Base-by-base conservation (phyloP, 2,113 vertebrate genomes). In the Microtus oregoni region DNA sequence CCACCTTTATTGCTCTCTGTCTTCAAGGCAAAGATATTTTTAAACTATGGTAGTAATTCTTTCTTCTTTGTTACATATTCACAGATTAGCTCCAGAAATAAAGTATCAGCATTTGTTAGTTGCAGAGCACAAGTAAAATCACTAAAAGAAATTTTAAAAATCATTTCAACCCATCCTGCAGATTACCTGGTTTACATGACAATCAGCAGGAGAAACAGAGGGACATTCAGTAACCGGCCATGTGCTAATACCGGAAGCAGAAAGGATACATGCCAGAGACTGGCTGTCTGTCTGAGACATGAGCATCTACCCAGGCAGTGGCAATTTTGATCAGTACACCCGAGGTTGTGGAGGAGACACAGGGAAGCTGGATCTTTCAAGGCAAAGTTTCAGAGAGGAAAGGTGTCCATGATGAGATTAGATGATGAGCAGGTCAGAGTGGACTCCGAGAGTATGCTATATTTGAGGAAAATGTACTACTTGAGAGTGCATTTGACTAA, bases 111-210 rank as follows among this genome's bases (percentile, higher is more conserved):
- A 70, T 70, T 44, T 79, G n/a, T 77, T 52, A 85, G n/a, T 17
- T 77, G 11, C 11, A 72, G 87, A 65, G 79, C 76, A 52, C n/a
- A 91, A 87, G 65, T 58, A 75, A 86, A 47, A 70, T 86, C 58
- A 91, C 78, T 52, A 65, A 35, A 52, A 92, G 26, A 13, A 87
- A 28, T 44, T 93, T 94, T 68, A 82, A 86, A 86, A 91, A 19
- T 50, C 3, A n/a, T 24, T 68, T 28, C 50, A 82, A 89, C 58
- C 52, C 17, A 38, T 77, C 78, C 55, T 47, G 38, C 24, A 11
- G n/a, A 12, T 55, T 28, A 38, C 52, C 61, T 38, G 67, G 44
- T 35, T 35, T 86, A 89, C 17, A 52, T 38, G 38, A 47, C 2
- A 28, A 61, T 32, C 7, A 81, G 82, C 22, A 73, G 28, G 28